Percentiles rank a stretch among this genome's conserved stretches.
These are phyloP conservation scores for Eciton burchellii DNA, from an alignment of 1,140 invertebrate species.

Conservation along the genomic window DNA sequence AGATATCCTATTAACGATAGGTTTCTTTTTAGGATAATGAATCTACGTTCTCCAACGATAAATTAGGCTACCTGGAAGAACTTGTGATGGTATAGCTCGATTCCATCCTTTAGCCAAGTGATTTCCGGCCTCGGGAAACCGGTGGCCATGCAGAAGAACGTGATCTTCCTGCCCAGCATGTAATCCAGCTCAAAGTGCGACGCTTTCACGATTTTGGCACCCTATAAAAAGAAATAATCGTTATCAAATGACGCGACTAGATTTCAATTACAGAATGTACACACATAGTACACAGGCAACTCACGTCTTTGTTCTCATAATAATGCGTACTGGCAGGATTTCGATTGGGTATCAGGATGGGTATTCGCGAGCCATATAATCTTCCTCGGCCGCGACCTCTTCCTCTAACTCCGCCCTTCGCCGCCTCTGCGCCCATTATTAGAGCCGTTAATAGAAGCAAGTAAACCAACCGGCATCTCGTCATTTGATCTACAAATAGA, in stretches of 20 bases:
- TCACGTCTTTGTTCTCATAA: constrained; percentile 91
- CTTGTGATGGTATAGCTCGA: constrained; percentile 94
- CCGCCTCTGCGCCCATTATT: constrained; percentile 74
- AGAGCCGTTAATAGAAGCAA: constrained; percentile 77
- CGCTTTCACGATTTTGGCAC: constrained; percentile 94
- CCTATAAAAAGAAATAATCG: constrained; percentile 86
- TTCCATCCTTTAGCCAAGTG: constrained; percentile 97
- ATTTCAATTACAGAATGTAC: too few relatives aligned
- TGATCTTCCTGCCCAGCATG: constrained; percentile 96
- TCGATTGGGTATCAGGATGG: constrained; percentile 88
- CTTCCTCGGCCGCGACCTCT: constrained; percentile 83
- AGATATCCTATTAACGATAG: background rate
- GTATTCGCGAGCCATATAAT: constrained; percentile 86
- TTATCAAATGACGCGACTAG: constrained; percentile 10
- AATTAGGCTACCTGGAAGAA: constrained; percentile 91
- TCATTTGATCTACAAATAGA: constrained; percentile 75
- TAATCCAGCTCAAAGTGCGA: constrained; percentile 98
- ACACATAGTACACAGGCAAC: constrained; percentile 69
- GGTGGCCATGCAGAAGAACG: constrained; percentile 94
- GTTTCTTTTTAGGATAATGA: background rate
- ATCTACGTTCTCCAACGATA: background rate
- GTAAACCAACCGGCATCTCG: constrained; percentile 75
- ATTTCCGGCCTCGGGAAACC: constrained; percentile 94
- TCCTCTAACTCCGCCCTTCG: constrained; percentile 82
- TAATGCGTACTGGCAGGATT: constrained; percentile 89